Base-by-base conservation (phyloP, 2,113 vertebrate genomes). In the Rhombomys opimus region DNA sequence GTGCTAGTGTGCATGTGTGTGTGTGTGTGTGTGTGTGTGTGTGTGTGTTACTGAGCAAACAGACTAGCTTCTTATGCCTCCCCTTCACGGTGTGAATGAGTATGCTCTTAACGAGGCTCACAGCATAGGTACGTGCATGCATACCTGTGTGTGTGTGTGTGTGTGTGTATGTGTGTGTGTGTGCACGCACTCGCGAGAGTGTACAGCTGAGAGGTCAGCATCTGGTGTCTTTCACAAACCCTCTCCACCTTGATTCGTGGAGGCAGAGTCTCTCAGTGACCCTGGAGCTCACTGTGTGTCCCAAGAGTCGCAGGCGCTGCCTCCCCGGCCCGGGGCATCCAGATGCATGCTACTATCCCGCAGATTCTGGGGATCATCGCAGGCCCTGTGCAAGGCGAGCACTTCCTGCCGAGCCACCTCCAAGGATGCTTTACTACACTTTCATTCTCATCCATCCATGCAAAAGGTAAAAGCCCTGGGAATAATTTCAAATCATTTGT, bases 381-480 rank as follows among this genome's bases (percentile, higher is more conserved):
- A 14, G 18, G 20, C 8, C 46, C 32, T 52, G 46, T 52, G 18
- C 17, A 52, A 54, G 63, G 20, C 11, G n/a, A 54, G 18, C 12
- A 14, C 30, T 87, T 54, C 18, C 27, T n/a, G 35, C 20, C 2
- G 18, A 35, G 32, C 7, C 8, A 23, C 14, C 65, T 70, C 30
- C 32, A 70, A 87, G 65, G 32, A 52, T 52, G 9, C 25, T 68
- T 67, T 68, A 27, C 17, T 86, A 20, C 10, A 12, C 15, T 30
- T 27, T 0, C 0, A 1, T 22, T 27, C 59, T 14, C 38, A 27
- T 30, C 23, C 10, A 54, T 18, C 89, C 22, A 3, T 0, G 0
- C 5, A 22, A 25, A n/a, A 10, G 0, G 7, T 38, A 92, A 57
- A 73, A 32, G 12, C 41, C 25, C n/a, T 5, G 35, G n/a, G 27